phyloP scores from a whole-genome alignment of 1,140 invertebrate genomes.

The Delia radicum region DNA sequence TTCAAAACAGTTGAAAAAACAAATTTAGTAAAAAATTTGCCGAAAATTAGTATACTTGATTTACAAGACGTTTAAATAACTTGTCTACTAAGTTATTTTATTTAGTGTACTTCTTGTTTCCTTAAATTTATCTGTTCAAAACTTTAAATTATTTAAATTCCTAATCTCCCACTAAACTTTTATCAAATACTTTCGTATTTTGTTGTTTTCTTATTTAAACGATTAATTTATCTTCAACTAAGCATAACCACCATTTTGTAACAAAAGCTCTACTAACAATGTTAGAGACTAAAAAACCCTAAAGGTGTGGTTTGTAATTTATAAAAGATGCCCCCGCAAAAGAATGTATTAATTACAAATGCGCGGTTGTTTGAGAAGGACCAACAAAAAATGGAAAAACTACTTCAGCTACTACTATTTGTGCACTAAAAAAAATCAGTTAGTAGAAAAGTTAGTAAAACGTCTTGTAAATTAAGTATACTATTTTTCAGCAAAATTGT shows the following conservation, averaged over 20 bases:
- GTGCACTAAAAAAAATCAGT: too few relatives aligned
- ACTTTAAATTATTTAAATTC: too few relatives aligned
- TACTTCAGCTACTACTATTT: neutral
- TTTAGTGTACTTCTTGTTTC: too few relatives aligned
- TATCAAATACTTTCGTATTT: neutral
- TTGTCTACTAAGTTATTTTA: too few relatives aligned
- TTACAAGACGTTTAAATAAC: too few relatives aligned
- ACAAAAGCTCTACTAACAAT: neutral
- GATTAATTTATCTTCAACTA: conserved; percentile 13
- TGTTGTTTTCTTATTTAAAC: neutral
- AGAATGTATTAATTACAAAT: conserved; percentile 31
- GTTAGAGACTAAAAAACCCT: conserved; percentile 7
- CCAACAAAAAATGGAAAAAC: neutral
- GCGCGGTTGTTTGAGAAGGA: conserved; percentile 24
- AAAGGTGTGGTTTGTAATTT: neutral
- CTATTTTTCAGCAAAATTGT: too few relatives aligned
- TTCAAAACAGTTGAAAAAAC: too few relatives aligned
- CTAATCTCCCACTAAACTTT: neutral
- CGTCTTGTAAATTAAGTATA: too few relatives aligned
- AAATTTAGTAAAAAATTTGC: too few relatives aligned
- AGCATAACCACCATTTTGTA: neutral
- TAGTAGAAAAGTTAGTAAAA: too few relatives aligned
- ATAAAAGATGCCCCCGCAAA: conserved; percentile 24
- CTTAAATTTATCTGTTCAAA: too few relatives aligned
- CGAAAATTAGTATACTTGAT: too few relatives aligned